These are phyloP conservation scores for Myotis daubentonii DNA, from an alignment of 2,797 vertebrate genomes.

Conservation along the genomic window DNA sequence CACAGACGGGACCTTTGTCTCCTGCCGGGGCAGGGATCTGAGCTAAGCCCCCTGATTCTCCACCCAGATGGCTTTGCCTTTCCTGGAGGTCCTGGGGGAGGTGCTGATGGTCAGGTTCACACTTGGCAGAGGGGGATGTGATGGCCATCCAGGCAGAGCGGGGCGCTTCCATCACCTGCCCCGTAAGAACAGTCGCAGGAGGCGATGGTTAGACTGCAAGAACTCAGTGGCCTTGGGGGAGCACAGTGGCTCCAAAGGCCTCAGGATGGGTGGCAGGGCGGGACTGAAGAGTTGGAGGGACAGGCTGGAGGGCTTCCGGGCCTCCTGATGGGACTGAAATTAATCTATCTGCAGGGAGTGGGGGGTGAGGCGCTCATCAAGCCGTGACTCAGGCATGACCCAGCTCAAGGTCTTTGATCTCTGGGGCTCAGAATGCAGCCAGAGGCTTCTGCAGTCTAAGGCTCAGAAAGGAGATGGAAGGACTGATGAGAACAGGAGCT, in stretches of 20 bases:
- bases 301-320: conserved; percentile 39
- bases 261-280: neutral
- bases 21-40: conserved; percentile 47
- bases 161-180: neutral
- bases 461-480: neutral
- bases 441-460: neutral
- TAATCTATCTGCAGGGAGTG: conserved; percentile 51
- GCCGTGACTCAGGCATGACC: conserved; percentile 53
- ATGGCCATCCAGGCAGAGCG: neutral
- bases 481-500: neutral
- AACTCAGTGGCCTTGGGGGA: neutral
- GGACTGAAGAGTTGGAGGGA: neutral
- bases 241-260: neutral
- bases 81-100: conserved; percentile 38
- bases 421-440: conserved; percentile 6
- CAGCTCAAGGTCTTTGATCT: conserved; percentile 59
- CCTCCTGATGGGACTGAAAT: conserved; percentile 67
- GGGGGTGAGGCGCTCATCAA: conserved; percentile 33
- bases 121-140: neutral
- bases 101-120: conserved; percentile 45
- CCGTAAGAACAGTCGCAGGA: neutral
- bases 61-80: conserved; percentile 43
- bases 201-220: neutral
- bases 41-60: conserved; percentile 66
- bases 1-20: conserved; percentile 65